Base-by-base conservation (phyloP, 2,888 invertebrate species). In the Endomychus coccineus region DNA sequence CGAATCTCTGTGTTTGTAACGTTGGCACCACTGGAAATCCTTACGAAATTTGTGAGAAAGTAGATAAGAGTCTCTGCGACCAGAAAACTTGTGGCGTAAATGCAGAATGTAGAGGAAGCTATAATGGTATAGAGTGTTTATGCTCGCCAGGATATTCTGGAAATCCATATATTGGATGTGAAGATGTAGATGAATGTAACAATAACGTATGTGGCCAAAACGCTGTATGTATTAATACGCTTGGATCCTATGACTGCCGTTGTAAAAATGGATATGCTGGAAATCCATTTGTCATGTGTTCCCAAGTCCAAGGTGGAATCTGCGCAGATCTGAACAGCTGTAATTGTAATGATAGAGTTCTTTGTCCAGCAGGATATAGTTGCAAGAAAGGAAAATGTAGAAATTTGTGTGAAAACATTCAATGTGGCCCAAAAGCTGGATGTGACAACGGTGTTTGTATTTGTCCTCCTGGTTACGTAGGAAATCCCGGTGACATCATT, bases 211-310 rank as follows among this genome's bases (percentile, higher is more conserved):
- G 88, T 55, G 89, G 85, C 4, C 74, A 77, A 52, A 85, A 88
- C 60, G 90, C 94, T 1, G 80, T 83, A 25, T 95, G 95, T 58
- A 83, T 91, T 45, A 94, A 95, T 60, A 85, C 86, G 0, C 77
- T 82, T 9, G 94, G 94, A 34, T 81, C 84, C 51, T 94, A 81
- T 60, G 88, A 88, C 58, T 95, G 95, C 61, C 77, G 84, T 23
- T 95, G 95, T 58, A 80, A 84, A 58, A 83, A 83, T 44, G 81
- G 81, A 30, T 83, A 78, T 59, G 80, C 81, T 39, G 91, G 91
- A 29, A 90, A 92, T 72, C 91, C 92, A 0, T 90, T 89, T 56
- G 74, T 80, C 43, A 77, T 83, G 55, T 91, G 91, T 56, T 78
- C 82, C 24, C 73, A 77, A 56, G 71, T 83, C 13, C 76, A 80